Conservation (phyloP, 2,888 invertebrate species). For the Hemaris fuciformis region DNA sequence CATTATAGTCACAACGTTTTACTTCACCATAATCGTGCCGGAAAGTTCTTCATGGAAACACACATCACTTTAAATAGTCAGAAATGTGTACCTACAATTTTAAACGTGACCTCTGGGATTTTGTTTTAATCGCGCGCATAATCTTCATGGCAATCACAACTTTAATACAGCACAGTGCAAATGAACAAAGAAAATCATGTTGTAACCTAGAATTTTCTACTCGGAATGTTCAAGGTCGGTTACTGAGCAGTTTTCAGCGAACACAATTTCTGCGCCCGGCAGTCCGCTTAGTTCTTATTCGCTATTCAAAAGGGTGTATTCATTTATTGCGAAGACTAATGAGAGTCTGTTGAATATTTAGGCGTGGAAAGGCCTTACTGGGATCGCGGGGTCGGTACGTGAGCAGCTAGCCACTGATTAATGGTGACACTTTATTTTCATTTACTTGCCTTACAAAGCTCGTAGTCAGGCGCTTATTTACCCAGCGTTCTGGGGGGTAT, state of each 20-base stretch:
- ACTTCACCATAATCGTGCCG: too few relatives aligned
- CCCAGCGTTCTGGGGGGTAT: not conserved
- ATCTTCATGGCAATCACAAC: not conserved
- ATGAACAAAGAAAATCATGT: not conserved
- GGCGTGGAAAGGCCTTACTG: constrained; percentile 30
- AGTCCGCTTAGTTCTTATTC: not conserved
- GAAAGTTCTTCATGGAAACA: too few relatives aligned
- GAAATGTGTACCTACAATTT: too few relatives aligned
- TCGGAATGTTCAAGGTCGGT: not conserved
- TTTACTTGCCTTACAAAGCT: constrained; percentile 34
- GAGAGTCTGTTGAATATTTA: constrained; percentile 35
- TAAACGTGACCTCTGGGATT: too few relatives aligned
- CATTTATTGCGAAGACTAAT: constrained; percentile 27
- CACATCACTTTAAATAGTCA: too few relatives aligned
- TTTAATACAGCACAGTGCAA: not conserved
- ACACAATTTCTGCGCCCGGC: not conserved
- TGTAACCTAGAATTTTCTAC: not conserved
- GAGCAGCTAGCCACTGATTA: constrained; percentile 53
- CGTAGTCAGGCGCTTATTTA: not conserved
- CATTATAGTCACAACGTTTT: too few relatives aligned
- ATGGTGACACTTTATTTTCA: constrained; percentile 63
- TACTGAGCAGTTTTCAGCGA: not conserved
- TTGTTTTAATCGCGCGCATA: too few relatives aligned
- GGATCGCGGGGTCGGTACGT: constrained; percentile 39
- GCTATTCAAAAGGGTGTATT: not conserved